These are phyloP conservation scores for Drosophila infuscata DNA, from an alignment of 2,888 invertebrate genomes.

Conservation along the genomic window DNA sequence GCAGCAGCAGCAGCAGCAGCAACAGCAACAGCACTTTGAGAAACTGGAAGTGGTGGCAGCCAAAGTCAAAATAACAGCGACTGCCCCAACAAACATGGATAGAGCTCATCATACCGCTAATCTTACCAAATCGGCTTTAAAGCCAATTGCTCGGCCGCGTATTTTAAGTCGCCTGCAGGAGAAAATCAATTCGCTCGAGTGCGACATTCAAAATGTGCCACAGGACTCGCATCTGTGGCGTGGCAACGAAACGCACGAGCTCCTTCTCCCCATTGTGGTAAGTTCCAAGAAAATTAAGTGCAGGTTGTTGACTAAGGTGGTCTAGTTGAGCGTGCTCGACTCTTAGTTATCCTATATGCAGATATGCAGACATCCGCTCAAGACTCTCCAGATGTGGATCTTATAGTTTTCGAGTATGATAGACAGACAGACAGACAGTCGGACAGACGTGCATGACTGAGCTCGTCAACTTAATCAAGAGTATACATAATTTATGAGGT, in stretches of 20 bases:
- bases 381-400: background rate
- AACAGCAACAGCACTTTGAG: slow-evolving; percentile 27
- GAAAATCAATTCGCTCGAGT: slow-evolving; percentile 88
- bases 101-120: slow-evolving; percentile 59
- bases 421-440: background rate
- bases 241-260: slow-evolving; percentile 90
- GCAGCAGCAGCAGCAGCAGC: background rate
- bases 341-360: background rate
- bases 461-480: background rate
- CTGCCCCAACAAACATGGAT: slow-evolving; percentile 28
- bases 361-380: background rate
- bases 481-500: slow-evolving; percentile 1
- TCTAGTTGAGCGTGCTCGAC: background rate
- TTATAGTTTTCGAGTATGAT: background rate
- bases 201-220: slow-evolving; percentile 88
- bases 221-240: slow-evolving; percentile 89
- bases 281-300: slow-evolving; percentile 77
- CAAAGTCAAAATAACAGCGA: slow-evolving; percentile 63
- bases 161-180: slow-evolving; percentile 87
- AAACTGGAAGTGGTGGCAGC: slow-evolving; percentile 63
- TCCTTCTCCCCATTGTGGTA: slow-evolving; percentile 89
- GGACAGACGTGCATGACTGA: background rate
- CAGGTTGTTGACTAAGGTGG: background rate
- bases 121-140: slow-evolving; percentile 73
- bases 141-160: slow-evolving; percentile 84